Percentiles rank a stretch among this genome's conserved stretches.
These are phyloP conservation scores for Geococcyx californianus DNA, from an alignment of 2,113 vertebrate genomes.

Conservation along the genomic window DNA sequence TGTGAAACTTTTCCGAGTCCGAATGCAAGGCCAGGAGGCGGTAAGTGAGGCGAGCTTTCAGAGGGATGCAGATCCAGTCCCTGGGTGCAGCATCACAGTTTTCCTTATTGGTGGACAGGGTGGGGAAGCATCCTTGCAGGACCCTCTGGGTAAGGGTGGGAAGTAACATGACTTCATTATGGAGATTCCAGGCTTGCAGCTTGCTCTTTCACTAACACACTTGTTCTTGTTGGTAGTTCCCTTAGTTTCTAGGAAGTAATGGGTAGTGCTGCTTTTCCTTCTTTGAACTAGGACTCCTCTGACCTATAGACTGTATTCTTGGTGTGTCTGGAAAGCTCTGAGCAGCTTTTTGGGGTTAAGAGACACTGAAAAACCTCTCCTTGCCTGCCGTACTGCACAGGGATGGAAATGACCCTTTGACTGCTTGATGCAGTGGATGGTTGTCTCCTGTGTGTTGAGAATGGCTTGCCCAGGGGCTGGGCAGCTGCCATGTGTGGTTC, in stretches of 20 bases:
- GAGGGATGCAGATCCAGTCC: not conserved
- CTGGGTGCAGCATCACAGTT: accelerated
- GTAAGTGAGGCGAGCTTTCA: conserved; percentile 75
- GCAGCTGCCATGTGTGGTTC: not conserved
- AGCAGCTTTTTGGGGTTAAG: not conserved
- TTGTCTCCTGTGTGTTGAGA: not conserved
- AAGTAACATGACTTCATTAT: not conserved
- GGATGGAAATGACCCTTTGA: not conserved
- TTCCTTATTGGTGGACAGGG: not conserved
- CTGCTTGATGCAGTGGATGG: not conserved
- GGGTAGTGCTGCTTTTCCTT: not conserved
- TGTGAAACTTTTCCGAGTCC: conserved; percentile 95
- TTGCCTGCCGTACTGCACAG: not conserved
- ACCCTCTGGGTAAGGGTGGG: conserved; percentile 1
- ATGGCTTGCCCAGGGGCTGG: not conserved
- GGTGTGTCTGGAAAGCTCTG: not conserved
- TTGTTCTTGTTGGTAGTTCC: not conserved
- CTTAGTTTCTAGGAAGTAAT: not conserved
- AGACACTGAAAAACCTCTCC: not conserved
- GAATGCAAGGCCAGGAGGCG: conserved; percentile 99
- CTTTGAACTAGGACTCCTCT: not conserved
- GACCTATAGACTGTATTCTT: not conserved
- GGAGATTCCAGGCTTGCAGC: not conserved
- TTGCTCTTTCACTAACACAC: not conserved
- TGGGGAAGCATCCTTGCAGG: not conserved